Base-by-base conservation (phyloP, 2,888 invertebrate genomes). In the Cephus pulcher region DNA sequence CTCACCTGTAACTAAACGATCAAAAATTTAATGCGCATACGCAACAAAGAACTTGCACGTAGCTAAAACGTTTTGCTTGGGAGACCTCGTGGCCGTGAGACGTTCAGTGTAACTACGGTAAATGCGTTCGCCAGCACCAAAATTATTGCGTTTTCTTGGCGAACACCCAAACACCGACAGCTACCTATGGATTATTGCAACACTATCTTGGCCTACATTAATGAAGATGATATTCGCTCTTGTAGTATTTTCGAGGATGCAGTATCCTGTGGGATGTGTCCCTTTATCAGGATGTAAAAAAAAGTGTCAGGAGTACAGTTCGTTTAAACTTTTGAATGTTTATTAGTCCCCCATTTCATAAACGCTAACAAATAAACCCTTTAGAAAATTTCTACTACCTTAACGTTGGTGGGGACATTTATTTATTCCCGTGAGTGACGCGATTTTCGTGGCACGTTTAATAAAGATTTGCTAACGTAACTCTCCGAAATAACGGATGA, bases 121-220 rank as follows among this genome's bases (percentile, higher is more conserved):
- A 83, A 81, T 84, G 82, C 79, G 80, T 82, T 80, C 82, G 83
- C 81, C 83, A 82, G 84, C 80, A 83, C 84, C 82, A 83, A 87
- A 88, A 88, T 88, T 87, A 88, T 87, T 88, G 81, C 86, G 85
- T 86, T 87, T 84, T 83, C 83, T 84, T 88, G 88, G 89, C 86
- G 71, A 4, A 34, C 40, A 78, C 79, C 87, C 88, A 56, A 87
- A 80, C 80, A 83, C 80, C 83, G 79, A 81, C 83, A 78, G 81
- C 81, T 80, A 74, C 76, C 76, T 78, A 78, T 79, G 79, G 84
- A 84, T 86, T 87, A 87, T 87, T 86, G 86, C 87, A 85, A 86
- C 84, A 87, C 81, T 74, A 78, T 78, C 75, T 79, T 85, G 84
- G 85, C 83, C 83, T 85, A 87, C 83, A 85, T 71, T 71, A 71